Evolutionary conservation across 2,888 invertebrate species (phyloP).

Genomic region (Folsomia candida): DNA sequence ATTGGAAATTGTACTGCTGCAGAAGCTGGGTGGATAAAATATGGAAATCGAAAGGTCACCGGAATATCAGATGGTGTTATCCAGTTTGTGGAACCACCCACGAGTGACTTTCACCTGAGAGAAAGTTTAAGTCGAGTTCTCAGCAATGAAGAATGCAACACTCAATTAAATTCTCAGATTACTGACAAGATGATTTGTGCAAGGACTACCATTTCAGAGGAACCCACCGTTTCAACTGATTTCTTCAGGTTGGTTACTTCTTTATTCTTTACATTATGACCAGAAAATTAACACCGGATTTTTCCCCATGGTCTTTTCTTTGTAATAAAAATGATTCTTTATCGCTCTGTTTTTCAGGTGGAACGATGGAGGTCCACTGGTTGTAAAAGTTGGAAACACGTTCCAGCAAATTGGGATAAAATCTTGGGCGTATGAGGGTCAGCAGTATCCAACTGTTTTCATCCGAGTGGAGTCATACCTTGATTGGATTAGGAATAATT

Average conservation of each 20-base stretch:
- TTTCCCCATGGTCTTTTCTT: too few relatives aligned
- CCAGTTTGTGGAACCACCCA: slow-evolving; percentile 40
- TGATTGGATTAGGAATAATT: slow-evolving; percentile 40
- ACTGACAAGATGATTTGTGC: slow-evolving; percentile 42
- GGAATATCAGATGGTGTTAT: slow-evolving; percentile 40
- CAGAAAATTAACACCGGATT: too few relatives aligned
- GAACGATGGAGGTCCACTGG: slow-evolving; percentile 43
- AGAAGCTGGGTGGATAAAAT: slow-evolving; percentile 42
- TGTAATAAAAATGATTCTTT: too few relatives aligned
- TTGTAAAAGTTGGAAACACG: slow-evolving; percentile 35
- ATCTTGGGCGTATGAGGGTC: slow-evolving; percentile 46
- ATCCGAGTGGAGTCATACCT: slow-evolving; percentile 36
- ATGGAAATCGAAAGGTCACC: slow-evolving; percentile 40
- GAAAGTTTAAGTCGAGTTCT: slow-evolving; percentile 38
- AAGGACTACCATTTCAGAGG: slow-evolving; percentile 37
- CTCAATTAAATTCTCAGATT: slow-evolving; percentile 33
- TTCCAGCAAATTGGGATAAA: slow-evolving; percentile 44
- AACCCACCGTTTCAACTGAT: slow-evolving; percentile 29
- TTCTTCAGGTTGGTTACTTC: too few relatives aligned
- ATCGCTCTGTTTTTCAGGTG: too few relatives aligned
- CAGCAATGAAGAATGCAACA: slow-evolving; percentile 30
- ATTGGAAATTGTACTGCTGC: slow-evolving; percentile 33
- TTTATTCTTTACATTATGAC: too few relatives aligned
- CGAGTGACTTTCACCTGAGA: slow-evolving; percentile 38
- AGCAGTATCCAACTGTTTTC: slow-evolving; percentile 41